Base-by-base conservation (phyloP, 1,140 invertebrate genomes). In the Rhyzopertha dominica region DNA sequence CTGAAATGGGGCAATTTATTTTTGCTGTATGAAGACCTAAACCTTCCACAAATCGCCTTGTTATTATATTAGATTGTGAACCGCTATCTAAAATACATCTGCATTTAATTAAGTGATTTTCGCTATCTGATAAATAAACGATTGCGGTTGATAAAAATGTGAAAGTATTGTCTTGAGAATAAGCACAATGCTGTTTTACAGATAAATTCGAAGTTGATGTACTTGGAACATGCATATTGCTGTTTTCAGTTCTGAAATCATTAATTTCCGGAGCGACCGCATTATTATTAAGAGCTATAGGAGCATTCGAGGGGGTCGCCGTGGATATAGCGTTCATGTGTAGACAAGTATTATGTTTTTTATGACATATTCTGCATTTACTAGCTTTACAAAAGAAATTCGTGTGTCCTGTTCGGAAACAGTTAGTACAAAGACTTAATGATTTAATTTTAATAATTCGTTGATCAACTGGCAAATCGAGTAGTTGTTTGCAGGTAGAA, bases 21-120 rank as follows among this genome's bases (percentile, higher is more conserved):
- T 26, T 23, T 19, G 26, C 14, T 2, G 42, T 10, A 18, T 26
- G 28, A 22, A 49, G 14, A 2, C 25, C 19, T 23, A 49, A 28
- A 26, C 25, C 36, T 22, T 32, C 4, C 7, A 28, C 8, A 4
- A 44, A 7, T 12, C 3, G 8, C 10, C 4, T n/a, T 19, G 44
- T 42, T 19, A 47, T 24, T 28, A 47, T 36, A 47, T 47, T 47
- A 2, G 26, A 42, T 47, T 47, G 45, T 2, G 40, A 47, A 14
- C 26, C 40, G 23, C 12, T 20, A 34, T 45, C 40, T 3, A 47
- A 18, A 22, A 45, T 23, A 2, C 24, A 25, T 17, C 28, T 26
- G 23, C 3, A 26, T 1, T 12, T 19, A 18, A 47, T 45, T n/a
- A 26, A 16, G 13, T 43, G 13, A 12, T 24, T 18, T 22, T 47